Evolutionary conservation across 1,140 invertebrate genomes (phyloP).

Genomic region (Drosophila novamexicana): DNA sequence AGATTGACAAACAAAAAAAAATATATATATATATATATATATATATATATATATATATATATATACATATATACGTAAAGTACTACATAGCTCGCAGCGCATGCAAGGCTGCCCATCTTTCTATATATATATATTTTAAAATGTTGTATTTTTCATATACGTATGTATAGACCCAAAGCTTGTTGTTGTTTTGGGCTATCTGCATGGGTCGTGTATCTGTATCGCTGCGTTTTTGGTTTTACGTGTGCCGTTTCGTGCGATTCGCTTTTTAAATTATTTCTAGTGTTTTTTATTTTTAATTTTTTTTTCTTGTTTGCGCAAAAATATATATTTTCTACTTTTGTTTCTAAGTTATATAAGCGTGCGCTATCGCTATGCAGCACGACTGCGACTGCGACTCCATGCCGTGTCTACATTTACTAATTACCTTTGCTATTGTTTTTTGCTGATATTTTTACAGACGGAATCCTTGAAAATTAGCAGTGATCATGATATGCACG

Average conservation of each 20-base stretch:
- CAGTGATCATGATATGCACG: conserved; percentile 86
- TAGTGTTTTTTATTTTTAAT: conserved; percentile 22
- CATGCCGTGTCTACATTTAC: conserved; percentile 66
- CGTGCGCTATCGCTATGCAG: conserved; percentile 63
- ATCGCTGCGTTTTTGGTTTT: conserved; percentile 65
- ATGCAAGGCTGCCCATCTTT: conserved; percentile 48
- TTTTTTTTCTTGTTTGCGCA: conserved; percentile 32
- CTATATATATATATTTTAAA: conserved; percentile 35
- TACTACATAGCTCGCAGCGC: conserved; percentile 36
- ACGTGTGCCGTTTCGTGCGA: conserved; percentile 60
- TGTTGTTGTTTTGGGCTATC: conserved; percentile 58
- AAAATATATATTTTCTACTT: conserved; percentile 47
- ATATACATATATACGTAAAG: conserved; percentile 38
- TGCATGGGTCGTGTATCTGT: conserved; percentile 60
- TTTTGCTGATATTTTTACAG: conserved; percentile 83
- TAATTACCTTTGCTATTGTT: conserved; percentile 60
- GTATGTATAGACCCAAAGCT: conserved; percentile 6
- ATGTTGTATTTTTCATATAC: conserved; percentile 22
- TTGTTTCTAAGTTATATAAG: conserved; percentile 71
- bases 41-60: not conserved
- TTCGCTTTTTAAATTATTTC: conserved; percentile 61
- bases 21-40: conserved; percentile 42
- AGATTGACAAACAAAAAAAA: conserved; percentile 71
- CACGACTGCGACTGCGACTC: conserved; percentile 48
- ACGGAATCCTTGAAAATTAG: conserved; percentile 87